Evolutionary conservation across 2,797 vertebrate genomes (phyloP).

Genomic region (Clarias pachynema): DNA sequence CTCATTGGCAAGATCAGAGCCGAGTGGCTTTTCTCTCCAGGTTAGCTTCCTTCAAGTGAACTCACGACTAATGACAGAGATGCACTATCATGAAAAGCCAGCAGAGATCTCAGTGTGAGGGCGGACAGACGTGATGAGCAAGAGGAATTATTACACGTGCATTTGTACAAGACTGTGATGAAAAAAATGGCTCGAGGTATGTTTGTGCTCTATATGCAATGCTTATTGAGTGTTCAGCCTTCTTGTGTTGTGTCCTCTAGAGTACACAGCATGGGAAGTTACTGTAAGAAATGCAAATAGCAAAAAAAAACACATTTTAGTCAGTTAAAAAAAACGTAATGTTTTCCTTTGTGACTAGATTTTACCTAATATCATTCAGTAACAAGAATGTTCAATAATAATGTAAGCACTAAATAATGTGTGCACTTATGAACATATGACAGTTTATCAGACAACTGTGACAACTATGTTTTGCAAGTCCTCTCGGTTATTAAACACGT

Average conservation of each 20-base stretch:
- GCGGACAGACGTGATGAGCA: conserved; percentile 58
- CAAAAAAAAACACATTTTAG: background rate
- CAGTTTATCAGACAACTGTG: no score
- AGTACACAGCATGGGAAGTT: background rate
- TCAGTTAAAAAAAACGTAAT: no score
- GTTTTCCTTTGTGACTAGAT: no score
- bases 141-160: conserved; percentile 42
- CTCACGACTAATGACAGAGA: conserved; percentile 68
- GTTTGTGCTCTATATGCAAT: conserved; percentile 7
- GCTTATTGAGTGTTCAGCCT: background rate
- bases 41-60: conserved; percentile 64
- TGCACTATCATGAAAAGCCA: conserved; percentile 64
- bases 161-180: background rate
- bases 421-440: no score
- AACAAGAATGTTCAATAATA: no score
- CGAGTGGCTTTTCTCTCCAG: conserved; percentile 70
- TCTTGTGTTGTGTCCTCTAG: background rate
- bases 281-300: background rate
- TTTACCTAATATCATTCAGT: no score
- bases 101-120: conserved; percentile 59
- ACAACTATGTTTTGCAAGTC: no score
- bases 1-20: conserved; percentile 71
- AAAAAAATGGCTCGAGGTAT: background rate
- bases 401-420: no score
- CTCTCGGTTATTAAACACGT: no score